Conservation (phyloP, 2,113 vertebrate species). For the Elephantulus edwardii region DNA sequence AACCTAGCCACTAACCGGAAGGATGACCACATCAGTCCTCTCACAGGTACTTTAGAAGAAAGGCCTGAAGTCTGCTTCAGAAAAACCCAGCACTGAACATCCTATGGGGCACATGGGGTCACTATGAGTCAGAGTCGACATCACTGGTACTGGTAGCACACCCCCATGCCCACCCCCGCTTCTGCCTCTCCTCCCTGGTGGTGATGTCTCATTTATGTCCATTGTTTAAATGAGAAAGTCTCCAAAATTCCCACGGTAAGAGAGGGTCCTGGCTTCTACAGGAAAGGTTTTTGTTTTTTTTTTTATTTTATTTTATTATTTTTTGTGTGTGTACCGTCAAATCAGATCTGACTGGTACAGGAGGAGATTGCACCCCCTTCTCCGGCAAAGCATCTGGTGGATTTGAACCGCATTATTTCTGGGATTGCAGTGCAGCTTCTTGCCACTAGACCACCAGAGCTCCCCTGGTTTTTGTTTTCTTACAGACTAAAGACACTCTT, state of each 20-base stretch:
- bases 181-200: background rate
- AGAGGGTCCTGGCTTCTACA: no score
- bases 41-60: background rate
- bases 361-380: no score
- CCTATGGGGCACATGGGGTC: background rate
- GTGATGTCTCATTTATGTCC: conserved; percentile 20
- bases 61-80: background rate
- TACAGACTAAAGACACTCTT: background rate
- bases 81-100: background rate
- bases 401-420: no score
- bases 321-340: no score
- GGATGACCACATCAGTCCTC: background rate
- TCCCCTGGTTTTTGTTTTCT: background rate
- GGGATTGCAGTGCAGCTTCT: no score
- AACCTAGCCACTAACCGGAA: background rate
- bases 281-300: background rate
- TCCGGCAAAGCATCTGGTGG: no score
- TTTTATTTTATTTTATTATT: no score
- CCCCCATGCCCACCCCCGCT: no score
- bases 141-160: no score
- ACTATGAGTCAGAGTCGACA: background rate
- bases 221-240: background rate
- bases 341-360: no score
- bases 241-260: background rate
- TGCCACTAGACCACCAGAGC: no score